These are phyloP conservation scores for Perca flavescens DNA, from an alignment of 2,113 vertebrate species.

Conservation along the genomic window DNA sequence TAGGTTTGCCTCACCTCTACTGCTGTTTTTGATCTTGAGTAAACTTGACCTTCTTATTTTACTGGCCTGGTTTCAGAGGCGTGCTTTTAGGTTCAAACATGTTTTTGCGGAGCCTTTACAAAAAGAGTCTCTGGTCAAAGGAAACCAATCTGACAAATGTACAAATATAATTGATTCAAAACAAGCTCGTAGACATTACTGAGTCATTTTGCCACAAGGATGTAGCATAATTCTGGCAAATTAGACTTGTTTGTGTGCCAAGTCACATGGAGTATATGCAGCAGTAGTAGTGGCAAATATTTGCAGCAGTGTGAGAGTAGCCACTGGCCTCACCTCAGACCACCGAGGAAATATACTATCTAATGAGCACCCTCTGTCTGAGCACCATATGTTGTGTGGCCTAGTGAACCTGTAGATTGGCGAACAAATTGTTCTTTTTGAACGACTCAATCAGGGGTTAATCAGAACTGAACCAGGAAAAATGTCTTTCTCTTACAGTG, in stretches of 20 bases:
- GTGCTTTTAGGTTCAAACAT: neutral
- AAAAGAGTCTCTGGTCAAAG: constrained; percentile 1
- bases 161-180: constrained; percentile 23
- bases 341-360: constrained; percentile 7
- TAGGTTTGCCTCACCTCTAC: neutral
- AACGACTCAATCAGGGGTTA: no score
- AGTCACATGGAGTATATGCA: neutral
- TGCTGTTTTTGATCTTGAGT: neutral
- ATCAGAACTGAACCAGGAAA: no score
- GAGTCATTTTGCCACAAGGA: constrained; percentile 16
- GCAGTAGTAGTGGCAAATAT: neutral
- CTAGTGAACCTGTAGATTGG: no score
- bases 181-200: neutral
- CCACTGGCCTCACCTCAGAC: constrained; percentile 16
- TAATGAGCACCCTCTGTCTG: constrained; percentile 24
- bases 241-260: neutral
- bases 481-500: no score
- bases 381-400: constrained; percentile 13
- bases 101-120: neutral
- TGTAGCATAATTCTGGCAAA: neutral
- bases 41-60: neutral
- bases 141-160: constrained; percentile 9
- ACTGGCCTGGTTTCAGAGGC: neutral
- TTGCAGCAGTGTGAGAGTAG: constrained; percentile 11
- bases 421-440: no score